phyloP scores from a whole-genome alignment of 2,888 invertebrate species.

The Tromatobia lineatoria region DNA sequence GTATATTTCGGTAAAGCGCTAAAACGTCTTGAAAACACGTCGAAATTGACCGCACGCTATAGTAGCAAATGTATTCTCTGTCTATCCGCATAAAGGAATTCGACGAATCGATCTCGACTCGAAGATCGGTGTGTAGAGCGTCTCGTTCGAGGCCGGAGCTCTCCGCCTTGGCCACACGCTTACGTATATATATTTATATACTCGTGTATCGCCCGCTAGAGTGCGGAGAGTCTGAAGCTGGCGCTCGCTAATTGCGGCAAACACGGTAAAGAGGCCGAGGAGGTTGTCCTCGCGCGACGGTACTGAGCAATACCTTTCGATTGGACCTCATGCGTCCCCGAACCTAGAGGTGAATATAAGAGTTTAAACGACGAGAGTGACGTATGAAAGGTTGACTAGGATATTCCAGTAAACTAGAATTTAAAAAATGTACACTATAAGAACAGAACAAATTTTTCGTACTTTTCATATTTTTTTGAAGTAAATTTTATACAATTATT shows the following conservation, averaged over 20 bases:
- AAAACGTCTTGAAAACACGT: slow-evolving; percentile 21
- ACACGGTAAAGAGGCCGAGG: slow-evolving; percentile 64
- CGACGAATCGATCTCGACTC: slow-evolving; percentile 60
- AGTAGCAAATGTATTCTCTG: slow-evolving; percentile 24
- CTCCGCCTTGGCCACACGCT: slow-evolving; percentile 37
- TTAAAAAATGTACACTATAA: background rate
- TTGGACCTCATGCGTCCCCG: slow-evolving; percentile 39
- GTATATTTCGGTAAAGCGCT: slow-evolving; percentile 24
- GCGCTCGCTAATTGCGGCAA: slow-evolving; percentile 63
- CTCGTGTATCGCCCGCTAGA: background rate
- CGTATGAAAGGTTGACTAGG: background rate
- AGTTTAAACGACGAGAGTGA: slow-evolving; percentile 16
- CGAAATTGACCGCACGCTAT: background rate
- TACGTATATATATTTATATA: background rate
- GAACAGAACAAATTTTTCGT: background rate
- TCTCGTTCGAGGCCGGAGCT: slow-evolving; percentile 49
- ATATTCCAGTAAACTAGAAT: background rate
- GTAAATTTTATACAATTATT: too few relatives aligned
- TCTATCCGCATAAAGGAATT: slow-evolving; percentile 28
- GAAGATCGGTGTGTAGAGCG: slow-evolving; percentile 39
- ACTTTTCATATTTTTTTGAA: too few relatives aligned
- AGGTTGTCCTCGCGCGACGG: slow-evolving; percentile 53
- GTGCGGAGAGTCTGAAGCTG: slow-evolving; percentile 39
- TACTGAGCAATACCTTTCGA: slow-evolving; percentile 57
- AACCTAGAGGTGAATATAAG: slow-evolving; percentile 22